Base-by-base conservation (phyloP, 2,113 vertebrate species). In the Lepidothrix coronata region DNA sequence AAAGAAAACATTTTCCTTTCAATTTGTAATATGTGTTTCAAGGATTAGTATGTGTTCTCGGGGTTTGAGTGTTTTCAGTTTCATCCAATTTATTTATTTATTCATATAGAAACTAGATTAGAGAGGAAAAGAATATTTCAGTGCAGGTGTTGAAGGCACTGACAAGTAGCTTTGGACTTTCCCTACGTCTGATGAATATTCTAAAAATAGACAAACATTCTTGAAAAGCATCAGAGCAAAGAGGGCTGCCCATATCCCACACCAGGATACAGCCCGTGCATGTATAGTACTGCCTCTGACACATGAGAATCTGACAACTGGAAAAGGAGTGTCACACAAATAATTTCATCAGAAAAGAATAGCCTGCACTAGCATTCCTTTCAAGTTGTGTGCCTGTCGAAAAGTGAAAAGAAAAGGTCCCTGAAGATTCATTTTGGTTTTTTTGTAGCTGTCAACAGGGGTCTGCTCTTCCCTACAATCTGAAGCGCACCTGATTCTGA, bases 321-420 rank as follows among this genome's bases (percentile, higher is more conserved):
- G 88, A 95, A 94, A 96, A 95, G 72, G 37, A 48, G 93, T 93
- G 97, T 97, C 97, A 93, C 61, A 85, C 74, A 92, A 82, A 97
- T 92, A 74, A 86, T 51, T 93, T 86, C 33, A 70, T 30, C 58
- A 74, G 71, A 48, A 52, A 76, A 94, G 23, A 96, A 43, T 72
- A 68, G 65, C 31, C 51, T 93, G 54, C 31, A 28, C 68, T 49
- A 43, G 59, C 59, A 63, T 28, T 89, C 48, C 65, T 86, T 78
- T 74, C n/a, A 88, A 71, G 82, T 51, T 93, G 48, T 46, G 46
- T 79, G 35, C 48, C 72, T 95, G 59, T 76, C 61, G 12, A 71
- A 88, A 68, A 85, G 57, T 16, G 83, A 54, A 91, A 82, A 85
- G 54, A 80, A 68, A 93, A 91, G 76, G 83, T 66, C 91, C 55